Percentiles rank a stretch among this genome's conserved stretches.
Evolutionary conservation across 2,797 vertebrate genomes (phyloP).

Genomic region (Champsocephalus gunnari): DNA sequence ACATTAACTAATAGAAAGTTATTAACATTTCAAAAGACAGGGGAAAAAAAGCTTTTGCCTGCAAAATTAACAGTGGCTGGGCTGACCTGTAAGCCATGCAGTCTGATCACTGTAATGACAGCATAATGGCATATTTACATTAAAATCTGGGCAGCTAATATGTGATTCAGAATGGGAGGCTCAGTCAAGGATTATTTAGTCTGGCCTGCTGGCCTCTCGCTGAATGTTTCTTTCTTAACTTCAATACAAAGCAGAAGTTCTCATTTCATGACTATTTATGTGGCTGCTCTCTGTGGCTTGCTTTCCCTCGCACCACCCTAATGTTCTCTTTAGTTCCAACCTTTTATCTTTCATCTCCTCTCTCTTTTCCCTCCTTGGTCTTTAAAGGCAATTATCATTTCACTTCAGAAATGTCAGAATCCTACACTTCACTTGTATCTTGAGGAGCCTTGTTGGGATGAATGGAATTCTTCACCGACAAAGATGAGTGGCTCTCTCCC

Average conservation of each 20-base stretch:
- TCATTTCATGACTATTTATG: slow-evolving; percentile 99
- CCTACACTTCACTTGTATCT: slow-evolving; percentile 79
- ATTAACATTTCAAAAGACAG: slow-evolving; percentile 99
- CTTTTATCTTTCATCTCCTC: slow-evolving; percentile 88
- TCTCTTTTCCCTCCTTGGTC: slow-evolving; percentile 78
- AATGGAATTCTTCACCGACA: slow-evolving; percentile 81
- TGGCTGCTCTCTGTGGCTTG: slow-evolving; percentile 87
- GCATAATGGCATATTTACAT: slow-evolving; percentile 99
- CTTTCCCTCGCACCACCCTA: slow-evolving; percentile 85
- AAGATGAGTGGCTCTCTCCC: slow-evolving; percentile 71
- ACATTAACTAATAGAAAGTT: slow-evolving; percentile 99
- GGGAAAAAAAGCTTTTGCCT: slow-evolving; percentile 98
- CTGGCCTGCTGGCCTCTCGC: slow-evolving; percentile 97
- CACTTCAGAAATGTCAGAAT: slow-evolving; percentile 82
- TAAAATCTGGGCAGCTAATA: slow-evolving; percentile 99
- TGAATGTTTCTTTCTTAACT: slow-evolving; percentile 94
- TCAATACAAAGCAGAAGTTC: slow-evolving; percentile 98
- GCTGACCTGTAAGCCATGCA: slow-evolving; percentile 98
- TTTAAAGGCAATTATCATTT: slow-evolving; percentile 88
- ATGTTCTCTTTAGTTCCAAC: slow-evolving; percentile 86
- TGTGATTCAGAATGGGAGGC: slow-evolving; percentile 98
- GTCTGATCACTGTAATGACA: slow-evolving; percentile 99
- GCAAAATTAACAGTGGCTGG: slow-evolving; percentile 99
- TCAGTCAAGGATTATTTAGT: slow-evolving; percentile 99
- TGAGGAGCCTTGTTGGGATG: slow-evolving; percentile 81